Evolutionary conservation across 2,888 invertebrate genomes (phyloP).

Genomic region (Anodontia alba): DNA sequence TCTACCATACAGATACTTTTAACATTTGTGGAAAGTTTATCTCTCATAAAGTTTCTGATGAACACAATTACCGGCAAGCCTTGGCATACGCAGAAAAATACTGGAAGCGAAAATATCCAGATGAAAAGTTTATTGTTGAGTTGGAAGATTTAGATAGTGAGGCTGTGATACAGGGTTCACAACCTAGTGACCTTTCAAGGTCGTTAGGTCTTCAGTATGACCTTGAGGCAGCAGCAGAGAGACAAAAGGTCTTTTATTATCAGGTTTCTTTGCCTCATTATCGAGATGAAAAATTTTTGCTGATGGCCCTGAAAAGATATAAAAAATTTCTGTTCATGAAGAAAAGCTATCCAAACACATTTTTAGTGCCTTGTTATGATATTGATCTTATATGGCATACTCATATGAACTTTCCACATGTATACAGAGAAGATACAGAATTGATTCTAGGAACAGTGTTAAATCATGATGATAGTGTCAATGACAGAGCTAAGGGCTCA

Average conservation of each 20-base stretch:
- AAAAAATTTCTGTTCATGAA: constrained; percentile 85
- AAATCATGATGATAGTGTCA: constrained; percentile 86
- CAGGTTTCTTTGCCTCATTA: constrained; percentile 86
- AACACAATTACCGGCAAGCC: constrained; percentile 32
- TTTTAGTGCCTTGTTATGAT: constrained; percentile 86
- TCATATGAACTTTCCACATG: constrained; percentile 84
- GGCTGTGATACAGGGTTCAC: constrained; percentile 20
- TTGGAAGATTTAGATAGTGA: constrained; percentile 31
- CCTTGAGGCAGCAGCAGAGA: constrained; percentile 82
- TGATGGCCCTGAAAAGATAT: constrained; percentile 83
- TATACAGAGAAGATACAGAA: constrained; percentile 76
- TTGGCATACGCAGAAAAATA: constrained; percentile 49
- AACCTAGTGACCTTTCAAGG: constrained; percentile 18
- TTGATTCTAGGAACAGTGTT: constrained; percentile 78
- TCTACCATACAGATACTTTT: constrained; percentile 77
- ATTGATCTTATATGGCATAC: constrained; percentile 86
- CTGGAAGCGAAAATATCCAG: constrained; percentile 76
- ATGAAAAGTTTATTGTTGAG: constrained; percentile 70
- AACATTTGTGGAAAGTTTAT: constrained; percentile 73
- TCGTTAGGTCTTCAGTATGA: constrained; percentile 80
- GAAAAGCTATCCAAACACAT: constrained; percentile 83
- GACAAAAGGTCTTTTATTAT: constrained; percentile 85
- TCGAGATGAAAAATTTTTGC: constrained; percentile 84
- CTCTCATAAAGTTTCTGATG: constrained; percentile 75
- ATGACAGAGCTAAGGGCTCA: constrained; percentile 84